phyloP scores from a whole-genome alignment of 2,113 vertebrate genomes.

The Alethe castanea region DNA sequence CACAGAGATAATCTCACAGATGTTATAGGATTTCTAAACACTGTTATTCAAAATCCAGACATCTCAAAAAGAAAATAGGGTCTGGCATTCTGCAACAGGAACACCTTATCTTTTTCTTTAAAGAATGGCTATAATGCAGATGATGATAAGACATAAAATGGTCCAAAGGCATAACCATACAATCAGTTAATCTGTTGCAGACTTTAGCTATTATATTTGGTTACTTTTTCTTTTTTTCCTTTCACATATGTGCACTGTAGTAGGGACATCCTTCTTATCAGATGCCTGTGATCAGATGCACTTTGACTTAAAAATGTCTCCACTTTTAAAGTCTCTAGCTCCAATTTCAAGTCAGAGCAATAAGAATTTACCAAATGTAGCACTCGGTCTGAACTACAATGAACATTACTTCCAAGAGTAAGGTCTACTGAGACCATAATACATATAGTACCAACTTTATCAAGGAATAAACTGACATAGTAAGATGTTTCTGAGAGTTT shows the following conservation, averaged over 20 bases:
- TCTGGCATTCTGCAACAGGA: neutral
- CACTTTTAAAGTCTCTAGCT: neutral
- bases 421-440: neutral
- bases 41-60: neutral
- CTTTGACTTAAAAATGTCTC: neutral
- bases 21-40: neutral
- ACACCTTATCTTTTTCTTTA: neutral
- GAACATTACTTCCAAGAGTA: neutral
- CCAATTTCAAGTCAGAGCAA: neutral
- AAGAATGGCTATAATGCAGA: neutral
- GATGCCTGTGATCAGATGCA: neutral
- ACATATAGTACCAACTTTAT: neutral
- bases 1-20: neutral
- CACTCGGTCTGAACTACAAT: neutral
- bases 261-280: neutral
- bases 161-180: neutral
- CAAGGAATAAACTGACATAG: neutral
- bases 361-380: neutral
- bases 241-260: neutral
- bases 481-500: neutral
- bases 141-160: neutral
- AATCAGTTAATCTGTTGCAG: neutral
- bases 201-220: neutral
- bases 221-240: neutral
- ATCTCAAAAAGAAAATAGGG: neutral